phyloP scores from a whole-genome alignment of 2,113 vertebrate species.

The Anarrhichthys ocellatus region DNA sequence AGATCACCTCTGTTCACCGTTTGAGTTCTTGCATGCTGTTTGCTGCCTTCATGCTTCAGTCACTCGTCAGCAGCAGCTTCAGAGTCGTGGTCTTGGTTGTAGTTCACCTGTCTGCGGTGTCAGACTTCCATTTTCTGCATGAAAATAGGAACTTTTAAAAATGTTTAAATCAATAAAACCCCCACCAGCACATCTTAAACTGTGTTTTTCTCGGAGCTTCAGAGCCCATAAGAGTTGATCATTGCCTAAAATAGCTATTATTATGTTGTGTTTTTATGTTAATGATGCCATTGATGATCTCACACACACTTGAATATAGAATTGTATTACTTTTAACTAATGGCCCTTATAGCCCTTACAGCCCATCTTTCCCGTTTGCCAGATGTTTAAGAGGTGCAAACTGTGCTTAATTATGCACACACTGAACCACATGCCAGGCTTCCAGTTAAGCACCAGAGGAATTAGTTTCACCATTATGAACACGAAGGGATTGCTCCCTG shows the following conservation, averaged over 20 bases:
- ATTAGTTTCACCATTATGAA: slow-evolving; percentile 38
- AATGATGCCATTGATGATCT: slow-evolving; percentile 42
- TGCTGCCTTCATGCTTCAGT: neutral
- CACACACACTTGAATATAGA: slow-evolving; percentile 6
- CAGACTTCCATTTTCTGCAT: neutral
- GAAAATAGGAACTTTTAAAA: neutral
- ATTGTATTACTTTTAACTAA: slow-evolving; percentile 27
- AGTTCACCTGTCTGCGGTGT: neutral
- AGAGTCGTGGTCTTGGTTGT: neutral
- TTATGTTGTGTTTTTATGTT: slow-evolving; percentile 5
- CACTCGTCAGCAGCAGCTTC: neutral
- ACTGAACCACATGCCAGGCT: slow-evolving; percentile 27
- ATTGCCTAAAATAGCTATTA: slow-evolving; percentile 28
- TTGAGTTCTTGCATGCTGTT: neutral
- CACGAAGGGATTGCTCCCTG: slow-evolving; percentile 5
- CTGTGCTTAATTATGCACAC: slow-evolving; percentile 42
- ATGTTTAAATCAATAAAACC: neutral
- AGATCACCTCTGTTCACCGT: neutral
- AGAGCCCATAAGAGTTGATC: neutral
- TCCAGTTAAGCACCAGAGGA: slow-evolving; percentile 36
- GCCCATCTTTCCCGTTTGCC: slow-evolving; percentile 33
- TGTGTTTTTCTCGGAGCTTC: neutral
- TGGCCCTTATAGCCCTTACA: slow-evolving; percentile 2
- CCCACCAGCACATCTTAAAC: neutral
- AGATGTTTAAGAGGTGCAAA: slow-evolving; percentile 39